Percentiles rank a stretch among this genome's conserved stretches.
These are phyloP conservation scores for Dreissena rostriformis DNA, from an alignment of 1,140 invertebrate genomes.

Conservation along the genomic window DNA sequence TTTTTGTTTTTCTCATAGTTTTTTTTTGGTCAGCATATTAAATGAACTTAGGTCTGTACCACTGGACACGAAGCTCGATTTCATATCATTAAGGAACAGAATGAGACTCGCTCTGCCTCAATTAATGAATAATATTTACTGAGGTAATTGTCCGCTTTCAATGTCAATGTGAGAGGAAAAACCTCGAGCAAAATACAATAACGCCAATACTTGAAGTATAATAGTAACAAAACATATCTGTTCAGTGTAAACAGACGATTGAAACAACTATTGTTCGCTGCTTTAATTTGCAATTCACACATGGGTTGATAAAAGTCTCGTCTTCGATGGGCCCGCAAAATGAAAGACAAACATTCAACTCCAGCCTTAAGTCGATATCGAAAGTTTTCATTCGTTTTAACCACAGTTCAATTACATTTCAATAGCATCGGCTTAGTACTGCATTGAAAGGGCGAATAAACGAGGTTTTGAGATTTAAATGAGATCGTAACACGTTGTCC, in stretches of 20 bases:
- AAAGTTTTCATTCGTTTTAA: conserved; percentile 36
- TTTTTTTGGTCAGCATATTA: too few species aligned
- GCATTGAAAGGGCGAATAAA: conserved; percentile 14
- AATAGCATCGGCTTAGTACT: conserved; percentile 43
- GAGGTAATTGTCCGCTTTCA: background rate
- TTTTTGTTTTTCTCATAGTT: too few species aligned
- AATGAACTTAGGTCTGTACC: too few species aligned
- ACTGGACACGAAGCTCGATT: too few species aligned
- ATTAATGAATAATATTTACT: conserved; percentile 4
- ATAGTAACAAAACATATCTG: conserved; percentile 39
- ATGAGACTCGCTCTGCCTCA: background rate
- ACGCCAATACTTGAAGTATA: background rate
- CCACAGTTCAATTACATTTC: conserved; percentile 46
- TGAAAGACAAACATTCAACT: conserved; percentile 52
- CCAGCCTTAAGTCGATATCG: conserved; percentile 17
- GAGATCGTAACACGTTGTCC: conserved; percentile 54
- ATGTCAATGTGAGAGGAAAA: too few species aligned
- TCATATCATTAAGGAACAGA: too few species aligned
- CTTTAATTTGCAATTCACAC: conserved; percentile 51
- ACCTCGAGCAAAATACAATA: too few species aligned
- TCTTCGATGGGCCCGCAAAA: conserved; percentile 45
- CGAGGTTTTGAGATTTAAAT: conserved; percentile 30
- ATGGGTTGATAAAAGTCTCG: conserved; percentile 37
- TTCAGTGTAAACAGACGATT: background rate
- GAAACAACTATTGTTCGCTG: conserved; percentile 37